Conservation (phyloP, 2,113 vertebrate species). For the Mustela nigripes region DNA sequence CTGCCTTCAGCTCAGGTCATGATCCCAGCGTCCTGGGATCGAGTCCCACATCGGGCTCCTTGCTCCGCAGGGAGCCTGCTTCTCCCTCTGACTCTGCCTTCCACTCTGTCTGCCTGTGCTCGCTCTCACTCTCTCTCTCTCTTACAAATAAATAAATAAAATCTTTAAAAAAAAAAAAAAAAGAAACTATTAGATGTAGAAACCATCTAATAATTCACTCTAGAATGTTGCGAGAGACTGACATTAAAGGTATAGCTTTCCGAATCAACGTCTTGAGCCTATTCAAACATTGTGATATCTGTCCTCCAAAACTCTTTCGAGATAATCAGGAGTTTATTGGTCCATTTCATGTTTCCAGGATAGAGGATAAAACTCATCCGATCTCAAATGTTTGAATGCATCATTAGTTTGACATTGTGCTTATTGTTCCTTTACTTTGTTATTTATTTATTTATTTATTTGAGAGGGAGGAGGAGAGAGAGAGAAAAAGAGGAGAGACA, state of each 20-base stretch:
- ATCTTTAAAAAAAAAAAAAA: no score
- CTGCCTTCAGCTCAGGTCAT: no score
- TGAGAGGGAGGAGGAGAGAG: no score
- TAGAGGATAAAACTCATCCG: background rate
- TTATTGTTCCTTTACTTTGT: background rate
- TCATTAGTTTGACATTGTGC: background rate
- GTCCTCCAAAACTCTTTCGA: background rate
- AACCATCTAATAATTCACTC: background rate
- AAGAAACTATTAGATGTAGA: background rate
- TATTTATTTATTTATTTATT: no score
- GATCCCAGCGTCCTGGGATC: no score
- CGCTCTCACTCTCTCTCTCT: no score
- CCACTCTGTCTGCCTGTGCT: no score
- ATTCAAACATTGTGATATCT: background rate
- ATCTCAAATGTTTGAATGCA: background rate
- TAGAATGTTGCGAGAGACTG: background rate
- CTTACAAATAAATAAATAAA: no score
- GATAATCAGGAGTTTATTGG: background rate
- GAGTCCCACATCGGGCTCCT: no score
- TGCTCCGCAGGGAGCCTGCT: no score
- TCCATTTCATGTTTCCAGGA: background rate
- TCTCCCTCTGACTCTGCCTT: no score
- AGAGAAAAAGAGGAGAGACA: no score
- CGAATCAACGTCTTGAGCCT: background rate
- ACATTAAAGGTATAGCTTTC: constrained; percentile 21